phyloP scores from a whole-genome alignment of 2,888 invertebrate species.

The Agrochola circellaris region DNA sequence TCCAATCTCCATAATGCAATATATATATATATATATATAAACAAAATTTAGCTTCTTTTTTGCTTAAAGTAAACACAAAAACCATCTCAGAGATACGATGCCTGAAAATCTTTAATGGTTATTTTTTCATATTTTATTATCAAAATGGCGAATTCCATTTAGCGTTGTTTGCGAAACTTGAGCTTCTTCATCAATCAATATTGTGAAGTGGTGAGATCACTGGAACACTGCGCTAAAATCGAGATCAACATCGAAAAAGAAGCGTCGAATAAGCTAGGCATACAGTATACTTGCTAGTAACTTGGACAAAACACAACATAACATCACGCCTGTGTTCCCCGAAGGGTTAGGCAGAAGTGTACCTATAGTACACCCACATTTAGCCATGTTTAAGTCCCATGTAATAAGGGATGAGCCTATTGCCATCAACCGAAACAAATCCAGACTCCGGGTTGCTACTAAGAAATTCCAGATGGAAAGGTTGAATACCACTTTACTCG shows the following conservation, averaged over 20 bases:
- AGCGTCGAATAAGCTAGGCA: not conserved
- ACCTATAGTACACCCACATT: not conserved
- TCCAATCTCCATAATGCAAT: slow-evolving; percentile 24
- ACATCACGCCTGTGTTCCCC: not conserved
- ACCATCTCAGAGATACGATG: slow-evolving; percentile 8
- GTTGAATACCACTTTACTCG: not conserved
- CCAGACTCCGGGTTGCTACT: not conserved
- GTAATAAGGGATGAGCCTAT: not conserved
- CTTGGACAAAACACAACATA: not conserved
- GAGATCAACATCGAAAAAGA: not conserved
- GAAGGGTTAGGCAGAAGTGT: no score
- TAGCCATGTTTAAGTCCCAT: not conserved
- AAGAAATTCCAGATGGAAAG: not conserved
- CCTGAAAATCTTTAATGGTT: slow-evolving; percentile 3
- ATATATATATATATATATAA: not conserved
- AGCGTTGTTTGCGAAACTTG: slow-evolving; percentile 38
- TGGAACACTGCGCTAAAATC: not conserved
- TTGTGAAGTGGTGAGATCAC: slow-evolving; percentile 21
- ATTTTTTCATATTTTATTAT: slow-evolving; percentile 29
- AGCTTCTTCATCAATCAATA: slow-evolving; percentile 53
- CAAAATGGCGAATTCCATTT: slow-evolving; percentile 34
- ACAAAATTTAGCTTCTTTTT: slow-evolving; percentile 16
- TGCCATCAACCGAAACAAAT: not conserved
- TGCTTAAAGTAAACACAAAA: slow-evolving; percentile 24
- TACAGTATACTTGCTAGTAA: not conserved